phyloP scores from a whole-genome alignment of 2,797 vertebrate genomes.

The Periparus ater region DNA sequence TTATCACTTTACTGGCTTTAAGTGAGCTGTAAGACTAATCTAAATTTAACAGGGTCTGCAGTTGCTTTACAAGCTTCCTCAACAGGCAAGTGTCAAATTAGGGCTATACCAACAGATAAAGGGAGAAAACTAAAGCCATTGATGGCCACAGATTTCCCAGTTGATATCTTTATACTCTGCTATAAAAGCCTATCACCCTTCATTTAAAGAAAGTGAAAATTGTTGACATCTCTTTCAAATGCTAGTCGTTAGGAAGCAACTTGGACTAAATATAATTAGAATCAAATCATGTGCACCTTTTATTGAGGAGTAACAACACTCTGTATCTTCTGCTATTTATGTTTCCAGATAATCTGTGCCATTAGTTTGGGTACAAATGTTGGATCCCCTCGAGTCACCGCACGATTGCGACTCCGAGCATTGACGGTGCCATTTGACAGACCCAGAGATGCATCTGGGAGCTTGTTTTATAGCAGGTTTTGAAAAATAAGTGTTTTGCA shows the following conservation, averaged over 20 bases:
- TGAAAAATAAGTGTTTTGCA: neutral
- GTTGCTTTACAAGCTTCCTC: slow-evolving; percentile 69
- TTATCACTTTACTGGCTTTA: slow-evolving; percentile 66
- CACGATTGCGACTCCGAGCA: accelerated
- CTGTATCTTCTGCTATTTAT: slow-evolving; percentile 48
- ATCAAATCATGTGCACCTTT: slow-evolving; percentile 58
- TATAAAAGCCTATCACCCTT: slow-evolving; percentile 77
- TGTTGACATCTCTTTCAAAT: slow-evolving; percentile 73
- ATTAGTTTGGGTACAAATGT: neutral
- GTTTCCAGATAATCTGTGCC: slow-evolving; percentile 52
- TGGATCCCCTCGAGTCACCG: neutral
- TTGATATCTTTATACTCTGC: slow-evolving; percentile 72
- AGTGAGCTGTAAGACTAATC: slow-evolving; percentile 65
- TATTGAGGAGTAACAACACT: slow-evolving; percentile 61
- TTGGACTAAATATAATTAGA: slow-evolving; percentile 61
- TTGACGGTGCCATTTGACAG: accelerated
- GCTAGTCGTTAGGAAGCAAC: slow-evolving; percentile 67
- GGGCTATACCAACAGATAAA: slow-evolving; percentile 74
- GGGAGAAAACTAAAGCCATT: slow-evolving; percentile 54
- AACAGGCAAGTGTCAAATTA: slow-evolving; percentile 71
- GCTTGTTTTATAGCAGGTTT: neutral
- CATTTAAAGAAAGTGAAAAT: slow-evolving; percentile 74
- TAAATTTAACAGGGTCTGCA: slow-evolving; percentile 58
- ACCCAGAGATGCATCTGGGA: neutral
- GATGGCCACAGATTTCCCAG: slow-evolving; percentile 54